phyloP scores from a whole-genome alignment of 2,113 vertebrate species.

The Corydoras sp. region DNA sequence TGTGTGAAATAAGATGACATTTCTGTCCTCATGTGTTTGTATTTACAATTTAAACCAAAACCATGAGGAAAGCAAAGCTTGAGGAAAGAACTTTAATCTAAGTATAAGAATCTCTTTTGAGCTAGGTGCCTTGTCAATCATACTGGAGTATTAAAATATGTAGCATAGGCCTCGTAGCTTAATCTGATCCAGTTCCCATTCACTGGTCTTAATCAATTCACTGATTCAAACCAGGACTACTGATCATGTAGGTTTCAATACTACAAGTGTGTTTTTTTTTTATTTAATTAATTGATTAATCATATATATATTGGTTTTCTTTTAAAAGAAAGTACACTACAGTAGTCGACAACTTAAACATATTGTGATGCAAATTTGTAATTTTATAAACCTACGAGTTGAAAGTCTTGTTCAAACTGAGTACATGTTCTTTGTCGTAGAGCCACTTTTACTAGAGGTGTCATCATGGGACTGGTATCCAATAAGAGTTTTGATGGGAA shows the following conservation, averaged over 20 bases:
- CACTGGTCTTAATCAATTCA: slow-evolving; percentile 8
- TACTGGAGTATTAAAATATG: slow-evolving; percentile 51
- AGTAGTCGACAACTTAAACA: slow-evolving; percentile 65
- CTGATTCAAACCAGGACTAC: slow-evolving; percentile 16
- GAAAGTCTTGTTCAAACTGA: slow-evolving; percentile 66
- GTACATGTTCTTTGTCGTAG: slow-evolving; percentile 78
- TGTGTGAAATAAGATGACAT: slow-evolving; percentile 34
- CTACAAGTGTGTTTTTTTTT: slow-evolving; percentile 29
- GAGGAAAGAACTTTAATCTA: slow-evolving; percentile 44
- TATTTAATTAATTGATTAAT: background rate
- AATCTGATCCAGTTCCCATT: slow-evolving; percentile 20
- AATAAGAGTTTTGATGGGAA: slow-evolving; percentile 65
- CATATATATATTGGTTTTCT: slow-evolving; percentile 43
- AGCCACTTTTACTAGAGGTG: slow-evolving; percentile 79
- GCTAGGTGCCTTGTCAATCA: slow-evolving; percentile 51
- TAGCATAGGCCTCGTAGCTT: slow-evolving; percentile 42
- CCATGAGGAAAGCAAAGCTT: slow-evolving; percentile 48
- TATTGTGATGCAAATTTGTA: slow-evolving; percentile 60
- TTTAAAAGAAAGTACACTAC: slow-evolving; percentile 67
- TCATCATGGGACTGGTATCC: slow-evolving; percentile 78
- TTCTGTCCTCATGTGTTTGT: slow-evolving; percentile 29
- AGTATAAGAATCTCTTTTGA: slow-evolving; percentile 46
- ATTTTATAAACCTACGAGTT: slow-evolving; percentile 70
- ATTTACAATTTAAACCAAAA: slow-evolving; percentile 35
- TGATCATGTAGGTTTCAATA: slow-evolving; percentile 28